Evolutionary conservation across 2,113 vertebrate species (phyloP).

Genomic region (Forbesichthys papilliferus): DNA sequence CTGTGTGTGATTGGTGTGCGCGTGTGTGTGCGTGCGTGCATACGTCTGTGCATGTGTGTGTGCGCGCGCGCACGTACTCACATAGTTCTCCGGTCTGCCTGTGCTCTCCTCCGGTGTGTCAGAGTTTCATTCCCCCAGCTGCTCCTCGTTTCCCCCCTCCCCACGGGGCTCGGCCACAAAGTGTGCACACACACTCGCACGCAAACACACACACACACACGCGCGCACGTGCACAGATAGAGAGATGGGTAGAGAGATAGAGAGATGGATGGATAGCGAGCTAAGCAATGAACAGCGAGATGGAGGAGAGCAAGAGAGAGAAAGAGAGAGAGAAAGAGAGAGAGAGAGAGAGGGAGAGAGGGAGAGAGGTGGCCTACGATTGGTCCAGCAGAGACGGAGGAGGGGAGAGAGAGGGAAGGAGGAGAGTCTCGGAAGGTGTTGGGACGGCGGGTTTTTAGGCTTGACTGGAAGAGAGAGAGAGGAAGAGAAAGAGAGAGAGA

Average conservation of each 20-base stretch:
- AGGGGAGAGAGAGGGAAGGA: background rate
- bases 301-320: background rate
- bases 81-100: too few species aligned
- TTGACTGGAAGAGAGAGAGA: too few species aligned
- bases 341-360: background rate
- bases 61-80: too few species aligned
- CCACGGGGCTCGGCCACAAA: background rate
- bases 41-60: too few species aligned
- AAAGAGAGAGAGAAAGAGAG: background rate
- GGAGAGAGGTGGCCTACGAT: background rate
- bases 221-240: background rate
- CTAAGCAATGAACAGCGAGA: too few species aligned
- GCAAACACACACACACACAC: background rate
- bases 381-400: background rate
- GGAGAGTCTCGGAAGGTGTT: background rate
- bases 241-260: background rate
- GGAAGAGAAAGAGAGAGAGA: conserved; percentile 20
- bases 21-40: too few species aligned
- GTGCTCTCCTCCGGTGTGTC: too few species aligned
- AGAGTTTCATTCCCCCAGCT: background rate
- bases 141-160: background rate
- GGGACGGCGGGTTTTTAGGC: too few species aligned
- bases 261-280: background rate
- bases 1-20: too few species aligned
- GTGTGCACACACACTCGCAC: background rate